Evolutionary conservation across 2,113 vertebrate genomes (phyloP), one percentile per base, ranked within the genome.

Genomic region (Scomber japonicus): DNA sequence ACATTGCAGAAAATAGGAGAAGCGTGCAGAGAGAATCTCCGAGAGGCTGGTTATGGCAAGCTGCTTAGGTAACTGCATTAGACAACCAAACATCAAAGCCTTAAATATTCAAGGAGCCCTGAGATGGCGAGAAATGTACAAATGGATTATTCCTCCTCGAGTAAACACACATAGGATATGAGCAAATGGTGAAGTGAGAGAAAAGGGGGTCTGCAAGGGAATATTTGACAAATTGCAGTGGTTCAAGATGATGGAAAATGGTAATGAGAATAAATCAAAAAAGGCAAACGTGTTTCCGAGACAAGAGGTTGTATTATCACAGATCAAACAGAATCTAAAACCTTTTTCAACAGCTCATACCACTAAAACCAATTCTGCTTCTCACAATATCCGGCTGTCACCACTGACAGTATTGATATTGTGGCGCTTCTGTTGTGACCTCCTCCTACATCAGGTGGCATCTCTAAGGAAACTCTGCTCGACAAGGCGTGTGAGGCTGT

Each of bases 81-180:
- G 71, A 86, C 90, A 71, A 86, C 70, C 80, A 40, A 75, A 92
- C 92, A 88, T 92, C 90, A 92, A 88, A 91, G 88, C 77, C 46
- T 80, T 54, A 73, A 75, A 88, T 86, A 83, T 86, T 88, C 89
- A 86, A 71, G 66, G 66, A 75, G 75, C 60, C 67, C 69, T 70
- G 57, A 63, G 82, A 89, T 62, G 78, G 82, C 7, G 62, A 74
- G 56, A 81, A 76, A 78, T 55, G 46, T 68, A 83, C 73, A 89
- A 86, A 81, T 86, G 87, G 88, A 90, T 91, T 75, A 90, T 91
- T 88, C 77, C 71, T 87, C 21, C 69, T 74, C 60, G 50, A 82
- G 55, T 80, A 87, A 86, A 88, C 80, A 75, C 45, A 50, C 48
- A 50, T 1, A 66, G 40, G 63, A 71, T 66, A 50, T 30, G 40